Percentiles rank a stretch among this genome's conserved stretches.
These are phyloP conservation scores for Brachyptera putata DNA, from an alignment of 2,888 invertebrate genomes.

Conservation along the genomic window DNA sequence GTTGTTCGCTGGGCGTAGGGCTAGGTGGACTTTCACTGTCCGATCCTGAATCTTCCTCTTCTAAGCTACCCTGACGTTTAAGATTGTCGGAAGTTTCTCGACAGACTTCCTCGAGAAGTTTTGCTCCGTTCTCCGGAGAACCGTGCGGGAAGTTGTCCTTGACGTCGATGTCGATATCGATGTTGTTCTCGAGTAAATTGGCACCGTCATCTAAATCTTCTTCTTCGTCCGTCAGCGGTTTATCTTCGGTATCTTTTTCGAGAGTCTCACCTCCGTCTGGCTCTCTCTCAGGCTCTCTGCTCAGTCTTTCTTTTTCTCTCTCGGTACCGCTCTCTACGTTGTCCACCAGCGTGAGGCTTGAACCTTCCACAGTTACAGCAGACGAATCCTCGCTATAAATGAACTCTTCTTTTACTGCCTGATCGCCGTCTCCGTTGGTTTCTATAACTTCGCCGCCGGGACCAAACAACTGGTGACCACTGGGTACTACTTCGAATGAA, in stretches of 20 bases:
- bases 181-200: conserved; percentile 36
- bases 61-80: background rate
- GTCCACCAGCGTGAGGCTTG: conserved; percentile 16
- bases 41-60: background rate
- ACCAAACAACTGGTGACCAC: too few relatives aligned
- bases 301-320: background rate
- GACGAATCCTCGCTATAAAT: background rate
- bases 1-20: conserved; percentile 28
- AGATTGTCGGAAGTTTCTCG: conserved; percentile 12
- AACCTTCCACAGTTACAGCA: conserved; percentile 15
- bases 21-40: background rate
- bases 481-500: conserved; percentile 23
- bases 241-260: conserved; percentile 39
- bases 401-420: conserved; percentile 28
- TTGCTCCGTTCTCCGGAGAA: conserved; percentile 12
- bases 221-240: conserved; percentile 33
- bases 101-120: conserved; percentile 45
- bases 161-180: conserved; percentile 26
- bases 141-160: conserved; percentile 30
- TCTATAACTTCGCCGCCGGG: conserved; percentile 23
- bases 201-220: conserved; percentile 29
- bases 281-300: background rate
- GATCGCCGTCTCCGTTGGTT: conserved; percentile 11
- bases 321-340: conserved; percentile 19
- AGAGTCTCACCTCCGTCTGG: conserved; percentile 29